These are phyloP conservation scores for Amphibalanus amphitrite DNA, from an alignment of 1,140 invertebrate genomes.

Conservation along the genomic window DNA sequence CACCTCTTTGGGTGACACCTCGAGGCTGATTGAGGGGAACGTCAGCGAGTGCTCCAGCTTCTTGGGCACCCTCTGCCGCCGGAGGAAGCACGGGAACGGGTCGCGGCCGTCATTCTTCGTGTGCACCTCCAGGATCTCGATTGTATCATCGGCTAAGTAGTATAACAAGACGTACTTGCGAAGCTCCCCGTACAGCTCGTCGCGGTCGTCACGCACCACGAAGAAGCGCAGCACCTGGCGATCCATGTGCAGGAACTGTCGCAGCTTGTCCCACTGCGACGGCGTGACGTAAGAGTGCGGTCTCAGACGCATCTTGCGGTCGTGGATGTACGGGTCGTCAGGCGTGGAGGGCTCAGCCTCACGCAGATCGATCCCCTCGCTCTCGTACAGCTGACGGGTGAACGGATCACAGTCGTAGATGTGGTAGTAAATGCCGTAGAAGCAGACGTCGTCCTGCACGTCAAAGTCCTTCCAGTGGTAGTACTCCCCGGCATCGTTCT, in stretches of 20 bases:
- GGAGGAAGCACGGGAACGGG: slow-evolving; percentile 48
- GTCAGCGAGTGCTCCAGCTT: slow-evolving; percentile 23
- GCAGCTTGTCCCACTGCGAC: slow-evolving; percentile 27
- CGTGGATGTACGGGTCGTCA: slow-evolving; percentile 33
- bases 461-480: slow-evolving; percentile 60
- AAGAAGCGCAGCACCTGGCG: slow-evolving; percentile 61
- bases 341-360: slow-evolving; percentile 40
- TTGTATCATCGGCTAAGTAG: slow-evolving; percentile 70
- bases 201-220: slow-evolving; percentile 74
- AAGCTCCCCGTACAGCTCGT: slow-evolving; percentile 39
- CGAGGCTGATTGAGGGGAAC: background rate
- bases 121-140: slow-evolving; percentile 63
- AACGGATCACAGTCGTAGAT: slow-evolving; percentile 70
- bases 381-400: slow-evolving; percentile 61
- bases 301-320: slow-evolving; percentile 26
- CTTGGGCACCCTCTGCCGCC: slow-evolving; percentile 58
- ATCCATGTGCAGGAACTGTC: slow-evolving; percentile 57
- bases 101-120: slow-evolving; percentile 47
- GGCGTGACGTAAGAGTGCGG: background rate
- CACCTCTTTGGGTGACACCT: background rate
- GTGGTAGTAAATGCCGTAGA: slow-evolving; percentile 59
- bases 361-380: slow-evolving; percentile 55
- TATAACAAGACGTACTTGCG: slow-evolving; percentile 58
- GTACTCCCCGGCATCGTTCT: slow-evolving; percentile 42
- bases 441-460: slow-evolving; percentile 50